phyloP scores from a whole-genome alignment of 2,888 invertebrate species.

The Cosmorhoe ocellata region DNA sequence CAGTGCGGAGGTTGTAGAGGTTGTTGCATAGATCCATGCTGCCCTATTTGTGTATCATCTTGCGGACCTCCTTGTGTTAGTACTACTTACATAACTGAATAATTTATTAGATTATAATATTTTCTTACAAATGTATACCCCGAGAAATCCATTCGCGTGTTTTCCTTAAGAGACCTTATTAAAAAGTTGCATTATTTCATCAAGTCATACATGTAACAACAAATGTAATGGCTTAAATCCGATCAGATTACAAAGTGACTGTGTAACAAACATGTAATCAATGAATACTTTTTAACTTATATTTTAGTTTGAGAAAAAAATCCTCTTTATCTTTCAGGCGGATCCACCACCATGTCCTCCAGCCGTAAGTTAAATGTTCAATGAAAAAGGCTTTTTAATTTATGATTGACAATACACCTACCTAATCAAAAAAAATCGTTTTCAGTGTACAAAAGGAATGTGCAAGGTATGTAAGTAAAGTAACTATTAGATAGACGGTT shows the following conservation, averaged over 20 bases:
- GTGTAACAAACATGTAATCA: too few species aligned
- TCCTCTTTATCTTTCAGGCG: constrained; percentile 29
- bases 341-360: constrained; percentile 27
- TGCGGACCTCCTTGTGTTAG: constrained; percentile 38
- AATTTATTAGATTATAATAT: too few species aligned
- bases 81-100: background rate
- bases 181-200: too few species aligned
- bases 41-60: constrained; percentile 31
- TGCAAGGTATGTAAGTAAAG: constrained; percentile 34
- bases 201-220: too few species aligned
- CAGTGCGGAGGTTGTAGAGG: constrained; percentile 55
- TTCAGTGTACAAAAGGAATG: constrained; percentile 43
- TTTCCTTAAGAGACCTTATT: too few species aligned
- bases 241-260: too few species aligned
- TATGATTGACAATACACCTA: background rate
- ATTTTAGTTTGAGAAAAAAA: too few species aligned
- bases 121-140: too few species aligned
- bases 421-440: constrained; percentile 6
- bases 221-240: too few species aligned
- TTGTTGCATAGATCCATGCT: constrained; percentile 42
- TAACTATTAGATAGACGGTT: too few species aligned
- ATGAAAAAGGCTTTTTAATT: background rate
- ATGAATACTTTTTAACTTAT: too few species aligned
- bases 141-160: too few species aligned
- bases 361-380: constrained; percentile 31